Evolutionary conservation across 2,797 vertebrate genomes (phyloP).

Genomic region (Malurus splendens): DNA sequence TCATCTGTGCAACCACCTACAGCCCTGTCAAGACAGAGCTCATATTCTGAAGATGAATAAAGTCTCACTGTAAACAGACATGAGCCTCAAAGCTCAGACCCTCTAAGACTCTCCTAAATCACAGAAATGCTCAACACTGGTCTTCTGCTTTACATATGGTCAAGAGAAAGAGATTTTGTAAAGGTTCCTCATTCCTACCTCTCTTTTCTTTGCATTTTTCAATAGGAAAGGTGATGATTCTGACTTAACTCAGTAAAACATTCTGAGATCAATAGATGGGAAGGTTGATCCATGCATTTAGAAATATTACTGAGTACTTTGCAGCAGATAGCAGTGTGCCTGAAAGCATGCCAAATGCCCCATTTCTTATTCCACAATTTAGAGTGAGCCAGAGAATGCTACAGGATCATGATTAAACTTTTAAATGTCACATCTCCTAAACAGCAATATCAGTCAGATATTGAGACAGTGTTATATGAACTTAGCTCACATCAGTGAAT

Average conservation of each 20-base stretch:
- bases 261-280: slow-evolving; percentile 28
- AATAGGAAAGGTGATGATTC: background rate
- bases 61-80: background rate
- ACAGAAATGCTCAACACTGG: background rate
- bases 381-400: background rate
- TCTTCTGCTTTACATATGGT: background rate
- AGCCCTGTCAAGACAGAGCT: background rate
- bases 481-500: slow-evolving; percentile 32
- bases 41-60: background rate
- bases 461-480: slow-evolving; percentile 44
- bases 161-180: background rate
- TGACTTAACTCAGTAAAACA: slow-evolving; percentile 24
- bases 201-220: background rate
- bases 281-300: slow-evolving; percentile 25
- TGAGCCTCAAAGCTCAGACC: background rate
- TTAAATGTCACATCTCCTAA: slow-evolving; percentile 49
- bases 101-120: background rate
- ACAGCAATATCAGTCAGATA: slow-evolving; percentile 41
- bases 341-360: slow-evolving; percentile 24
- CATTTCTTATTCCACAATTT: slow-evolving; percentile 26
- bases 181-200: background rate
- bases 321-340: slow-evolving; percentile 7
- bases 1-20: background rate
- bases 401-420: slow-evolving; percentile 51
- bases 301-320: slow-evolving; percentile 9